A percentile compares a stretch with the other conserved stretches of the same genome.
These are phyloP conservation scores for Lycocerus yunnanus DNA, from an alignment of 2,888 invertebrate species.

Conservation along the genomic window DNA sequence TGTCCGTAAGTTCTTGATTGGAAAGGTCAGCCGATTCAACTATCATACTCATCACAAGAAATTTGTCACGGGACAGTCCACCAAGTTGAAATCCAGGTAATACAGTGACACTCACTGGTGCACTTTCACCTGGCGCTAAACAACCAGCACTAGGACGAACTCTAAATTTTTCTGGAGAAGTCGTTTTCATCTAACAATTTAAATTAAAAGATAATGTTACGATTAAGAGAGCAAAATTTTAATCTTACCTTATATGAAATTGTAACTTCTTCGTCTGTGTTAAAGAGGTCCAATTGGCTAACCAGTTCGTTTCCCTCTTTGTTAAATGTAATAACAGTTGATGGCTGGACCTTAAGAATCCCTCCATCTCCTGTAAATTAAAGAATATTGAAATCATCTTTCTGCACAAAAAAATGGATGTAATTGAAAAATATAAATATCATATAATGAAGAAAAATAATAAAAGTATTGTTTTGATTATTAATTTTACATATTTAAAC, in stretches of 20 bases:
- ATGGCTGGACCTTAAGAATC: slow-evolving; percentile 67
- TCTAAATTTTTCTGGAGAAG: slow-evolving; percentile 92
- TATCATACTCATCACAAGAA: slow-evolving; percentile 83
- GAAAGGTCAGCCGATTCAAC: slow-evolving; percentile 63
- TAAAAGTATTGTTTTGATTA: not conserved
- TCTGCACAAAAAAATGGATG: no score
- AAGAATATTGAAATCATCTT: not conserved
- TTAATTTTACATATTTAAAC: not conserved
- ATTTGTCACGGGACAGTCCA: slow-evolving; percentile 78
- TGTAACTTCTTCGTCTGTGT: slow-evolving; percentile 60
- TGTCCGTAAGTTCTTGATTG: slow-evolving; percentile 67
- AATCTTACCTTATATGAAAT: slow-evolving; percentile 70
- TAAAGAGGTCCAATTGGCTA: slow-evolving; percentile 71
- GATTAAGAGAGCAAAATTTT: not conserved
- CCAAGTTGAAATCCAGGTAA: slow-evolving; percentile 73
- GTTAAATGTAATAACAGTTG: slow-evolving; percentile 72
- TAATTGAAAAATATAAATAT: not conserved
- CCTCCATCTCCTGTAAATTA: slow-evolving; percentile 54
- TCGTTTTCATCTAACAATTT: slow-evolving; percentile 81
- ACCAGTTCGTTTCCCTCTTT: slow-evolving; percentile 69
- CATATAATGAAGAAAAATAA: not conserved
- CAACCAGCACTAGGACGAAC: slow-evolving; percentile 88
- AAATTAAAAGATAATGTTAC: not conserved
- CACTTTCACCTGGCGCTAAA: slow-evolving; percentile 66
- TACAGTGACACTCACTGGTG: slow-evolving; percentile 73